Percentiles rank a stretch among this genome's conserved stretches.
Conservation (phyloP, 1,140 invertebrate species). For the Zaprionus inermis region DNA sequence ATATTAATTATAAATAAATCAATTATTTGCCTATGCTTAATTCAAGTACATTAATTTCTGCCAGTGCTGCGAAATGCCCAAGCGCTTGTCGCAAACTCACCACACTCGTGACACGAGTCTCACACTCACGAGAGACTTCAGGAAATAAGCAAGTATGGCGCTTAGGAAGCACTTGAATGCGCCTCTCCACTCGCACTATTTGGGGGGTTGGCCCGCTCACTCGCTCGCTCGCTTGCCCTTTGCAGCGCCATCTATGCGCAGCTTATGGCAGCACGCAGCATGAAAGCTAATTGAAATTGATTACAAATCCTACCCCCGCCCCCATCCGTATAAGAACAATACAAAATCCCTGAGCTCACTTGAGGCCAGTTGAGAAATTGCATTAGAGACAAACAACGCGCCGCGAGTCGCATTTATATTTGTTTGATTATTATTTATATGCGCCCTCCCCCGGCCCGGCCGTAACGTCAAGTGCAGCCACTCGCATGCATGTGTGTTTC, state of each 20-base stretch:
- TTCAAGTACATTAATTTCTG: neutral
- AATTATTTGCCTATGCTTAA: too few species aligned
- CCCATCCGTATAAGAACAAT: neutral
- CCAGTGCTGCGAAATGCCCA: slow-evolving; percentile 9
- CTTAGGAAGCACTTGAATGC: slow-evolving; percentile 37
- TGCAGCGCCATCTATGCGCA: slow-evolving; percentile 56
- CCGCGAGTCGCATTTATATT: slow-evolving; percentile 36
- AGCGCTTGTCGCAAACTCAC: slow-evolving; percentile 49
- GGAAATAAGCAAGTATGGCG: slow-evolving; percentile 55
- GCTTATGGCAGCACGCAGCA: slow-evolving; percentile 32
- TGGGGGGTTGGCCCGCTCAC: neutral
- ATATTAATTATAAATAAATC: too few species aligned
- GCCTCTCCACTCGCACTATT: slow-evolving; percentile 19
- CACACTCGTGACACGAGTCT: slow-evolving; percentile 54
- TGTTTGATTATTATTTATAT: slow-evolving; percentile 79
- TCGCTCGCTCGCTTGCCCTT: neutral
- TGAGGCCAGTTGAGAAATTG: slow-evolving; percentile 49
- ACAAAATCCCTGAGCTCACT: slow-evolving; percentile 12
- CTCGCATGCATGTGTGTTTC: neutral
- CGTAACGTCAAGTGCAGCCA: slow-evolving; percentile 60
- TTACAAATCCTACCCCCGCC: slow-evolving; percentile 4
- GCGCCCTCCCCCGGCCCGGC: slow-evolving; percentile 44
- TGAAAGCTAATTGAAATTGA: slow-evolving; percentile 35
- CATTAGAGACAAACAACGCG: slow-evolving; percentile 42
- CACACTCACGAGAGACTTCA: slow-evolving; percentile 34